Percentiles rank a stretch among this genome's conserved stretches.
phyloP scores from a whole-genome alignment of 2,888 invertebrate genomes.

The Pseudanteris insignis region DNA sequence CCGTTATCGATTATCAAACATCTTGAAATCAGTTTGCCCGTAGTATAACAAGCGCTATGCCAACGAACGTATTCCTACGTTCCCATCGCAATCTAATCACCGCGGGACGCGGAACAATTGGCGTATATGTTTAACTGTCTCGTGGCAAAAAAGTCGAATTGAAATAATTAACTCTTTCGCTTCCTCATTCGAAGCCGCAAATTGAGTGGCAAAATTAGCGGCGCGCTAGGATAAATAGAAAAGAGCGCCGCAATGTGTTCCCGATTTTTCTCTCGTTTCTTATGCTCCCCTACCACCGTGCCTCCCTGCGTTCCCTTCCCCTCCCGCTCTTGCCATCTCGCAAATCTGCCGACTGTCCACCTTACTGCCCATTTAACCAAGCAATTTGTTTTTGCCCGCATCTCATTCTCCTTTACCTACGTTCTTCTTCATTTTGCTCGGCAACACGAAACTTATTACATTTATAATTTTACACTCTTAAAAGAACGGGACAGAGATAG shows the following conservation, averaged over 20 bases:
- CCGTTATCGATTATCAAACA: no score
- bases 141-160: conserved; percentile 36
- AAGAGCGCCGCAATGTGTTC: conserved; percentile 32
- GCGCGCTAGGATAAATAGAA: conserved; percentile 35
- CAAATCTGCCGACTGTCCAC: conserved; percentile 48
- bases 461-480: conserved; percentile 28
- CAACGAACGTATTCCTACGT: no score
- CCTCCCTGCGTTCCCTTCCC: conserved; percentile 51
- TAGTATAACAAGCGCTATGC: no score
- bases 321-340: conserved; percentile 49
- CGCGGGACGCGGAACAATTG: conserved; percentile 14
- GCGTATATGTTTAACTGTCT: conserved; percentile 23
- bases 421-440: conserved; percentile 18
- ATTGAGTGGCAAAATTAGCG: conserved; percentile 43
- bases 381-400: conserved; percentile 52
- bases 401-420: conserved; percentile 28
- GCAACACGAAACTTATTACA: conserved; percentile 33
- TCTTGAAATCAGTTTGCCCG: neutral
- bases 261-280: conserved; percentile 49
- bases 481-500: no score
- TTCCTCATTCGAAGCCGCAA: conserved; percentile 37
- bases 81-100: conserved; percentile 16
- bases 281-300: no score
- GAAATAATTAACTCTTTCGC: conserved; percentile 42
- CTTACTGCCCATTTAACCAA: conserved; percentile 52